Percentiles rank a stretch among this genome's conserved stretches.
Evolutionary conservation across 2,113 vertebrate species (phyloP).

Genomic region (Speoplatyrhinus poulsoni): DNA sequence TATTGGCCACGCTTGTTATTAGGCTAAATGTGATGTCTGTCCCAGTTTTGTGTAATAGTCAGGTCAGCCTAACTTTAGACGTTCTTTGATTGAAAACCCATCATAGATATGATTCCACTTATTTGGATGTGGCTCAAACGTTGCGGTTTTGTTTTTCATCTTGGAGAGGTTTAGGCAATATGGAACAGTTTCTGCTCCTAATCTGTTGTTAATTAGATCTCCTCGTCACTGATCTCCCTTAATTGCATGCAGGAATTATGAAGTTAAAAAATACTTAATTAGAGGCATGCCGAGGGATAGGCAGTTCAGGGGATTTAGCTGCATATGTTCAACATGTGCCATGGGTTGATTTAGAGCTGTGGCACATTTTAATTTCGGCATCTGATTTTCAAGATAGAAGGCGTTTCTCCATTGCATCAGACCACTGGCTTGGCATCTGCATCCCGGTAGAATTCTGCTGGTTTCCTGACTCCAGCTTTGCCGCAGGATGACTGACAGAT

Average conservation of each 20-base stretch:
- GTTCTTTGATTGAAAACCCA: constrained; percentile 15
- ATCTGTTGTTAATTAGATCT: constrained; percentile 77
- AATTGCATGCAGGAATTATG: constrained; percentile 71
- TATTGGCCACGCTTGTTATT: too few species aligned
- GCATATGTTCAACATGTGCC: constrained; percentile 70
- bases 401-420: constrained; percentile 61
- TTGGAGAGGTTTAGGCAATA: constrained; percentile 37
- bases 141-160: constrained; percentile 52
- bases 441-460: constrained; percentile 55
- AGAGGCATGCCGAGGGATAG: constrained; percentile 65
- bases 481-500: constrained; percentile 70
- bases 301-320: constrained; percentile 50
- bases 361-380: constrained; percentile 66
- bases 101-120: constrained; percentile 61
- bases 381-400: constrained; percentile 69
- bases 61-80: constrained; percentile 5
- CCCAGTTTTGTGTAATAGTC: neutral
- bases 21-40: neutral
- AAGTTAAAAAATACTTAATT: constrained; percentile 72
- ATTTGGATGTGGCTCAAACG: constrained; percentile 43
- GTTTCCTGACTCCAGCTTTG: constrained; percentile 70
- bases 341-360: constrained; percentile 55
- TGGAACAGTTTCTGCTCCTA: constrained; percentile 59
- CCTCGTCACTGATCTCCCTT: constrained; percentile 68
- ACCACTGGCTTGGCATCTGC: constrained; percentile 70